A percentile compares a stretch with the other conserved stretches of the same genome.
Conservation (phyloP, 2,888 invertebrate genomes). For the Hemistola chrysoprasaria region DNA sequence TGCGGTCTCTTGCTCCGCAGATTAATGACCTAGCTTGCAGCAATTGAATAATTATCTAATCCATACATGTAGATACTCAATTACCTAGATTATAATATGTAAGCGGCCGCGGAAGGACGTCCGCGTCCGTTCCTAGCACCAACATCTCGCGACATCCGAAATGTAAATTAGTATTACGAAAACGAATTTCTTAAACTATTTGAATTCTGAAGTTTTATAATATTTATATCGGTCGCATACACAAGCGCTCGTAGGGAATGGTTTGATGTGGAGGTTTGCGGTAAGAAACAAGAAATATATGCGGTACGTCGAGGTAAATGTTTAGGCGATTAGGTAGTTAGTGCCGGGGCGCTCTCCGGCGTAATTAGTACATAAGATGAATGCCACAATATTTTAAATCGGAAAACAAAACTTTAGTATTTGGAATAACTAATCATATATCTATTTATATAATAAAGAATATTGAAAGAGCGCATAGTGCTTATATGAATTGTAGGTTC, state of each 20-base stretch:
- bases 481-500: slow-evolving; percentile 78
- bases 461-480: slow-evolving; percentile 80
- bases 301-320: slow-evolving; percentile 37
- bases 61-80: no score
- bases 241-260: no score
- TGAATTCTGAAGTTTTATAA: slow-evolving; percentile 68
- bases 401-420: slow-evolving; percentile 72
- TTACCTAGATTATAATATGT: no score
- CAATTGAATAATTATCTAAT: no score
- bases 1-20: no score
- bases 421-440: slow-evolving; percentile 77
- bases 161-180: slow-evolving; percentile 62
- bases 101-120: slow-evolving; percentile 22
- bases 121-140: slow-evolving; percentile 24
- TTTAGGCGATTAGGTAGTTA: slow-evolving; percentile 50
- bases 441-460: slow-evolving; percentile 78
- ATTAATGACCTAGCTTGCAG: no score
- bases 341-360: slow-evolving; percentile 57
- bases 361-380: slow-evolving; percentile 71
- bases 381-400: slow-evolving; percentile 80
- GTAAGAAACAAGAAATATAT: no score
- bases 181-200: slow-evolving; percentile 72
- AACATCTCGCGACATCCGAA: slow-evolving; percentile 37
- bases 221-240: slow-evolving; percentile 56
- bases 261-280: no score